These are phyloP conservation scores for Brienomyrus brachyistius DNA, from an alignment of 2,113 vertebrate species.

Conservation along the genomic window DNA sequence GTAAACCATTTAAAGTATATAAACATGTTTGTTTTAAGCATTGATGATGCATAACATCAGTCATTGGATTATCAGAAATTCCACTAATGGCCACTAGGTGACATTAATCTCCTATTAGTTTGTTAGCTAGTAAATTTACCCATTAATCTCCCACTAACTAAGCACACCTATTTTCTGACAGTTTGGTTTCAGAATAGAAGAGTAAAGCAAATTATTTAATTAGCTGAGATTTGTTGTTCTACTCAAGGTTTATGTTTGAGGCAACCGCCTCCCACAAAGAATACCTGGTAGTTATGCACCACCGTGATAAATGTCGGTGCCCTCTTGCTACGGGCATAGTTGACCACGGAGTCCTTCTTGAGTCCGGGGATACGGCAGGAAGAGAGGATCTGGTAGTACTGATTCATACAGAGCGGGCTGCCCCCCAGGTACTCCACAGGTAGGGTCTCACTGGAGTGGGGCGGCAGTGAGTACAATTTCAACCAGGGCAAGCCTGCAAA, in stretches of 20 bases:
- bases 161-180: background rate
- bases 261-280: background rate
- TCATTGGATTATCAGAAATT: background rate
- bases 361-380: constrained; percentile 88
- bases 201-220: background rate
- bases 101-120: background rate
- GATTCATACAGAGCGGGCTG: constrained; percentile 91
- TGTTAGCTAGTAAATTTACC: background rate
- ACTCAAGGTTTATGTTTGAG: background rate
- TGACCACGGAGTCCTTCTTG: constrained; percentile 79
- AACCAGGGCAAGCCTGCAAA: background rate
- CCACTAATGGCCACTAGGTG: background rate
- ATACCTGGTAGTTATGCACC: constrained; percentile 96
- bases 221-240: background rate
- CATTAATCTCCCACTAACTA: background rate
- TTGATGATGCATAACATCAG: background rate
- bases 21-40: background rate
- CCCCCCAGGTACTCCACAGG: constrained; percentile 79
- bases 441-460: constrained; percentile 68
- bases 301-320: constrained; percentile 80
- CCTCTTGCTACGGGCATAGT: constrained; percentile 65
- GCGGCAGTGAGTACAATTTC: background rate
- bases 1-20: background rate
- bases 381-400: constrained; percentile 92
- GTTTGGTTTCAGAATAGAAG: background rate